phyloP scores from a whole-genome alignment of 1,140 invertebrate genomes.

The Heliconius hermathena region DNA sequence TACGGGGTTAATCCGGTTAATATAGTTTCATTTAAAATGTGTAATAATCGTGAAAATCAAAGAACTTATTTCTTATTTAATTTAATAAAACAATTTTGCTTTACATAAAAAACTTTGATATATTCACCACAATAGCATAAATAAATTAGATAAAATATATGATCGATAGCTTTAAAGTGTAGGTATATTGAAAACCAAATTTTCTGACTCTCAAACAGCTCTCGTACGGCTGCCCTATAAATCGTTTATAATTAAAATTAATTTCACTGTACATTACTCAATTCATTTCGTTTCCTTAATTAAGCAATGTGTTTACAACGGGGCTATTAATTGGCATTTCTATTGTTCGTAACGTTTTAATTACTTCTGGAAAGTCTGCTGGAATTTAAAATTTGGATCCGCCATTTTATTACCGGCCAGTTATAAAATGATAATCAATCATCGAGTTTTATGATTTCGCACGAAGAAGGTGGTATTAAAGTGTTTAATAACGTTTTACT shows the following conservation, averaged over 20 bases:
- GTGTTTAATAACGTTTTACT: slow-evolving; percentile 56
- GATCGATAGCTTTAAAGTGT: neutral
- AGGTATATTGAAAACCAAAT: slow-evolving; percentile 14
- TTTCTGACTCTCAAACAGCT: neutral
- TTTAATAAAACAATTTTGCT: no score
- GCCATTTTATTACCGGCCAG: slow-evolving; percentile 46
- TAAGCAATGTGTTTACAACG: slow-evolving; percentile 79
- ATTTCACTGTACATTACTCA: slow-evolving; percentile 70
- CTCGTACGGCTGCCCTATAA: slow-evolving; percentile 45
- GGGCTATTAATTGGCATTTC: slow-evolving; percentile 76
- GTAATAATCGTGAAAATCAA: no score
- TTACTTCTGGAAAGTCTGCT: slow-evolving; percentile 52
- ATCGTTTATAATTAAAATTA: slow-evolving; percentile 78
- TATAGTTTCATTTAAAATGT: no score
- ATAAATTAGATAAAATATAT: neutral
- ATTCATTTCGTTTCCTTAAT: slow-evolving; percentile 77
- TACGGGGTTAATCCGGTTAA: no score
- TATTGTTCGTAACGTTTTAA: slow-evolving; percentile 66
- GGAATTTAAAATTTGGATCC: slow-evolving; percentile 49
- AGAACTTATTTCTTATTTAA: no score
- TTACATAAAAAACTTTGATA: no score
- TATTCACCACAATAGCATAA: neutral
- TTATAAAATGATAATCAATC: slow-evolving; percentile 42
- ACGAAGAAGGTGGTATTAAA: slow-evolving; percentile 37
- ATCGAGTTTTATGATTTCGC: slow-evolving; percentile 37